Evolutionary conservation across 2,113 vertebrate genomes (phyloP).

Genomic region (Chaetops frenatus): DNA sequence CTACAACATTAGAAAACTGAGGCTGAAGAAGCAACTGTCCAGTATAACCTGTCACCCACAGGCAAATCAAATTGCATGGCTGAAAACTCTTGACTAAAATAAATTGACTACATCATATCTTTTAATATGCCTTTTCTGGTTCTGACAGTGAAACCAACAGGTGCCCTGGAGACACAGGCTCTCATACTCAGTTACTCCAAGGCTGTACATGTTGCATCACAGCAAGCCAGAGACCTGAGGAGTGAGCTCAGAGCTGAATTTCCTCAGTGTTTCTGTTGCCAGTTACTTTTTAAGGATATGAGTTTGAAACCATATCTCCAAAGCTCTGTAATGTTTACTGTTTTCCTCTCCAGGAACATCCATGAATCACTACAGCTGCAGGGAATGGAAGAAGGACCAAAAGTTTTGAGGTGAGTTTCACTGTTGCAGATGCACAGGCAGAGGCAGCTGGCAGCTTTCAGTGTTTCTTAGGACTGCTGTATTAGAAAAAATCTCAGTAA

Average conservation of each 20-base stretch:
- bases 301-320: neutral
- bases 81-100: neutral
- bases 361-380: neutral
- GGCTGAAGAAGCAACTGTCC: neutral
- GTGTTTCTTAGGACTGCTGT: neutral
- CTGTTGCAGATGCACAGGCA: neutral
- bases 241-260: neutral
- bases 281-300: neutral
- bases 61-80: neutral
- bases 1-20: neutral
- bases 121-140: neutral
- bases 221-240: neutral
- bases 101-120: neutral
- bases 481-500: neutral
- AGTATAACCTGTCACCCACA: neutral
- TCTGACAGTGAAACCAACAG: constrained; percentile 12
- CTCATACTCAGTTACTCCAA: neutral
- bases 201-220: neutral
- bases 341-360: neutral
- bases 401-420: neutral
- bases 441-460: neutral
- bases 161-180: neutral
- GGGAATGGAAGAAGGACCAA: neutral
- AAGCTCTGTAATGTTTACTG: neutral
- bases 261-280: neutral